phyloP scores from a whole-genome alignment of 2,113 vertebrate genomes.

The Chauna torquata region DNA sequence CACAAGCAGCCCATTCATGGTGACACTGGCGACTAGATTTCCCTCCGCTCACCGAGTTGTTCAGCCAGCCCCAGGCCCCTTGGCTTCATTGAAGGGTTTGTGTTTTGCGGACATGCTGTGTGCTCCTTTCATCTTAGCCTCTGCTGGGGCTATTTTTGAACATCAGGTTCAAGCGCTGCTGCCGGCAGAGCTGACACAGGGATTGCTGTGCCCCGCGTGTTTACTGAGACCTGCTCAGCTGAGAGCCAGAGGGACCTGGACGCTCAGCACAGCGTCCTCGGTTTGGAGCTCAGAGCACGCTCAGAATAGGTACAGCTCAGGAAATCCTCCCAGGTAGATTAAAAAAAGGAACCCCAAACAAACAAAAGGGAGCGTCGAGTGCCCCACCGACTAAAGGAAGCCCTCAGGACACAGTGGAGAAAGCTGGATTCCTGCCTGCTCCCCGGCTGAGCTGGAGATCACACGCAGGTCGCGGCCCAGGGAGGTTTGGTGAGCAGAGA shows the following conservation, averaged over 20 bases:
- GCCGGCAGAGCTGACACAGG: neutral
- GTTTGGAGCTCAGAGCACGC: neutral
- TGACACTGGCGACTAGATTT: neutral
- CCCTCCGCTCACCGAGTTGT: neutral
- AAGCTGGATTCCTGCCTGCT: neutral
- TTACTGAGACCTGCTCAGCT: neutral
- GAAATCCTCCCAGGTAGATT: neutral
- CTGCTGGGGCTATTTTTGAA: neutral
- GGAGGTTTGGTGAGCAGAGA: neutral
- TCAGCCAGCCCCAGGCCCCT: neutral
- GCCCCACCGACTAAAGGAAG: neutral
- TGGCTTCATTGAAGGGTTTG: neutral
- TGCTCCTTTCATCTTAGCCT: slow-evolving; percentile 1
- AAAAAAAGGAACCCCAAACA: neutral
- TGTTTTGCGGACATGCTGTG: neutral
- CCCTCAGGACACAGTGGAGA: neutral
- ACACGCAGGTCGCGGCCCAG: fast-evolving
- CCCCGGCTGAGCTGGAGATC: too few species aligned
- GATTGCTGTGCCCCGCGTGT: neutral
- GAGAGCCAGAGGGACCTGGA: neutral
- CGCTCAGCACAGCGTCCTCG: neutral
- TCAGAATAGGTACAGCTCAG: neutral
- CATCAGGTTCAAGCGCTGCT: neutral
- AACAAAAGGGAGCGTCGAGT: fast-evolving
- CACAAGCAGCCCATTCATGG: slow-evolving; percentile 24